Conservation (phyloP, 2,797 vertebrate species). For the Rhadinocentrus ornatus region DNA sequence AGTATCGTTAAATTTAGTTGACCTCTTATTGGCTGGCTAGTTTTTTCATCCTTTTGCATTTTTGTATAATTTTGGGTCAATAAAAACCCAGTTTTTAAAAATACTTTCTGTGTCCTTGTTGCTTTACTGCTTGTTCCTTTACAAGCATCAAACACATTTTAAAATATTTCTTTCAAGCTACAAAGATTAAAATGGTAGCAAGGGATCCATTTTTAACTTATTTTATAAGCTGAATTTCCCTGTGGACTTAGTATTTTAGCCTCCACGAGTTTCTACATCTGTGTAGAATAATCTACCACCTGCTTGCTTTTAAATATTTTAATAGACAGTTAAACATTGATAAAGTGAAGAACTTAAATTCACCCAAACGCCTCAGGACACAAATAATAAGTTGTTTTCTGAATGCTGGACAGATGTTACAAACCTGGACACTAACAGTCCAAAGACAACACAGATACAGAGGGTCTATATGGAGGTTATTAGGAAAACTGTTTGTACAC, state of each 20-base stretch:
- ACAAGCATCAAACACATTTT: neutral
- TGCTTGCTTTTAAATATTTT: neutral
- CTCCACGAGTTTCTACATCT: neutral
- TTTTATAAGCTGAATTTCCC: neutral
- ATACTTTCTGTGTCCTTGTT: too few relatives aligned
- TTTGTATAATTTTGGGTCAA: too few relatives aligned
- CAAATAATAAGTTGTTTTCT: neutral
- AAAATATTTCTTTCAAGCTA: neutral
- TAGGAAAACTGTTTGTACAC: neutral
- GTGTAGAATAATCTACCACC: neutral
- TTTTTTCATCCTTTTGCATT: too few relatives aligned
- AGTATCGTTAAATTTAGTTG: too few relatives aligned
- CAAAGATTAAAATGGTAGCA: neutral
- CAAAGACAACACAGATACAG: neutral
- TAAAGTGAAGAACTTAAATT: neutral
- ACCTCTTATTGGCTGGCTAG: too few relatives aligned
- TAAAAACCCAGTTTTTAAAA: too few relatives aligned
- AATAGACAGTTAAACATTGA: neutral
- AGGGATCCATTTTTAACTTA: neutral
- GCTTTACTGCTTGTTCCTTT: too few relatives aligned
- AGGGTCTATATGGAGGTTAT: neutral
- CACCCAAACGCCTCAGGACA: neutral
- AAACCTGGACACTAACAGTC: neutral
- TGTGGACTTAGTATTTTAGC: neutral
- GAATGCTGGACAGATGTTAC: neutral